phyloP scores from a whole-genome alignment of 2,888 invertebrate species.

The Pristionchus fissidentatus region DNA sequence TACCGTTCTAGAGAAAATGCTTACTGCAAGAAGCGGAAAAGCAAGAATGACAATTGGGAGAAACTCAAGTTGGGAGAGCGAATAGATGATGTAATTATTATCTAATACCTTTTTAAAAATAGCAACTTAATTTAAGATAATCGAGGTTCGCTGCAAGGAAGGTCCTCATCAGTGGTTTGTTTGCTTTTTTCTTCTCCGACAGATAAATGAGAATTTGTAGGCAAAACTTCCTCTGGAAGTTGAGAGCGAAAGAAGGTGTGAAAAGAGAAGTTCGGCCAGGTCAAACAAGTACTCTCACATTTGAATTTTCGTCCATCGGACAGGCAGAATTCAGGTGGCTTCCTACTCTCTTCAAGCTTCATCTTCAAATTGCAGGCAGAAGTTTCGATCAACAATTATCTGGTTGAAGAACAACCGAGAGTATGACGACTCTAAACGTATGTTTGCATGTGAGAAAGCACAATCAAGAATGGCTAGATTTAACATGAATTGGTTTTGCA shows the following conservation, averaged over 20 bases:
- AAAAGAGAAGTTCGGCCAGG: background rate
- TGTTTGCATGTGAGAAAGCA: too few species aligned
- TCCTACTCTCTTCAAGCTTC: background rate
- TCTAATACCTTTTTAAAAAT: background rate
- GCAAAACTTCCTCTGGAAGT: constrained; percentile 21
- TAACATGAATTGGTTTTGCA: background rate
- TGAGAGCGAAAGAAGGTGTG: background rate
- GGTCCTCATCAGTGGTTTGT: constrained; percentile 21
- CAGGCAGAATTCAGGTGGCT: constrained; percentile 1
- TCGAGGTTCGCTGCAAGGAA: background rate
- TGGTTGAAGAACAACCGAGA: constrained; percentile 5
- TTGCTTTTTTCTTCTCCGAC: background rate
- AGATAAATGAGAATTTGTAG: constrained; percentile 12
- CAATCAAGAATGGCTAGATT: too few species aligned
- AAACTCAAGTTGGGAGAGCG: background rate
- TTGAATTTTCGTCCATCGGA: constrained; percentile 24
- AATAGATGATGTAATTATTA: background rate
- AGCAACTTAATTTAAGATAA: background rate
- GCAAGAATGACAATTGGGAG: background rate
- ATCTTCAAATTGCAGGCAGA: too few species aligned
- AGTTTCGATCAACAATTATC: background rate
- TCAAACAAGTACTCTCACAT: background rate
- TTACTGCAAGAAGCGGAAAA: constrained; percentile 14
- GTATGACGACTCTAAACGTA: background rate
- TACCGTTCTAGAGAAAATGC: background rate